Evolutionary conservation across 2,888 invertebrate species (phyloP), one percentile per base, ranked within the genome.

Genomic region (Drosophila merina): DNA sequence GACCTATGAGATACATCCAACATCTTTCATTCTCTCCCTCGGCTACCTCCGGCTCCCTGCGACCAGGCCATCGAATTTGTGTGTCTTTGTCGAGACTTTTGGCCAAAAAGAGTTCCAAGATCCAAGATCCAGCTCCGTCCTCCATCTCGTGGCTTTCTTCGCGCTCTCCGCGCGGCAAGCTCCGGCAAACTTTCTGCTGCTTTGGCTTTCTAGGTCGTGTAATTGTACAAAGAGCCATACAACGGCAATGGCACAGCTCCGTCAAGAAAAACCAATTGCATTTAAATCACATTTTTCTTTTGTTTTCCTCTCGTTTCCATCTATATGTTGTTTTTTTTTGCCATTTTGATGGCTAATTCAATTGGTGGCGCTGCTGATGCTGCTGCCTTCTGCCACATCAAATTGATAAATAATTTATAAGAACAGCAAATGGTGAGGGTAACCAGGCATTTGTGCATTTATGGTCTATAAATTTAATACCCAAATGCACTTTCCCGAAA

Each of bases 201-300:
- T 88, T 75, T 86, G 86, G 79, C 75, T 86, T 85, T 85, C 86
- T 87, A 88, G 87, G 87, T 82, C 82, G 82, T 85, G 85, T 86
- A 88, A 83, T 87, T 88, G 86, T 86, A 78, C 81, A 78, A 77
- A 83, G 51, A 70, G 74, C 75, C 68, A 9, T 20, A 20, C 67
- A 38, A 58, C 51, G 33, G 12, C 60, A 40, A 54, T 47, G 57
- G n/a, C 60, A 42, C 40, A 57, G 36, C 36, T 52, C 49, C 55
- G 33, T 58, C 55, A 64, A 56, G 47, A 62, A 77, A 73, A 80
- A 76, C 63, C 85, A 77, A 66, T 74, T 77, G 81, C 79, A 75
- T 76, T 78, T 80, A 76, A 82, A 77, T 79, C 74, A 77, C 72
- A 79, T 77, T 75, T 77, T 57, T 55, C 33, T 56, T 66, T 70